Base-by-base conservation (phyloP, 2,888 invertebrate species). In the Leptodirus hochenwartii region DNA sequence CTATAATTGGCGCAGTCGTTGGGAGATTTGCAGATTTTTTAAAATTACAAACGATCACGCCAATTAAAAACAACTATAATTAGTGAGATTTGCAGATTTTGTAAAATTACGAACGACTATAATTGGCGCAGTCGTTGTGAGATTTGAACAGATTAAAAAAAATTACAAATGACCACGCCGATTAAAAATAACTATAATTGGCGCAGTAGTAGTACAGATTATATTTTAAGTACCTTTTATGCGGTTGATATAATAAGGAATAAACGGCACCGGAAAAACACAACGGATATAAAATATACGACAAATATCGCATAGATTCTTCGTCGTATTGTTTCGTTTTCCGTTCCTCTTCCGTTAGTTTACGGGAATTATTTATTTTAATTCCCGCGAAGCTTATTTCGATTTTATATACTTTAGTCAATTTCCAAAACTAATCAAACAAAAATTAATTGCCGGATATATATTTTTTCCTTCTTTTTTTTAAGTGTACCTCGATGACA, bases 261-360 rank as follows among this genome's bases (percentile, higher is more conserved):
- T 96, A 98, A 5, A 79, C 49, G 5, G 96, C 95, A 4, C 93
- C 91, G 13, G 65, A 69, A 14, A 79, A 30, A 45, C 90, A 84
- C 8, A 96, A 61, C 2, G 96, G 96, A 54, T 90, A 85, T 30
- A 96, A 59, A 17, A 95, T 43, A 56, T 81, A 85, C 34, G 80
- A 78, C 22, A 98, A 64, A 51, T 95, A 93, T 32, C 66, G 67
- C 91, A 95, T 93, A 31, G 81, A 88, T 58, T 90, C 79, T 1
- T 79, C 75, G 57, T 96, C 96, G 36, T 87, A 85, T 41, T 69
- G 61, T 40, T 82, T 75, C 0, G 96, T 95, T 47, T 65, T 67
- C 34, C 63, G 62, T 56, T 96, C 96, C 15, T 69, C 76, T 31
- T 61, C 62, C 17, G 59, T 63, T 33, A 57, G 56, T 11, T 43